A percentile compares a stretch with the other conserved stretches of the same genome.
These are phyloP conservation scores for Nebria brevicollis DNA, from an alignment of 2,888 invertebrate genomes.

Conservation along the genomic window DNA sequence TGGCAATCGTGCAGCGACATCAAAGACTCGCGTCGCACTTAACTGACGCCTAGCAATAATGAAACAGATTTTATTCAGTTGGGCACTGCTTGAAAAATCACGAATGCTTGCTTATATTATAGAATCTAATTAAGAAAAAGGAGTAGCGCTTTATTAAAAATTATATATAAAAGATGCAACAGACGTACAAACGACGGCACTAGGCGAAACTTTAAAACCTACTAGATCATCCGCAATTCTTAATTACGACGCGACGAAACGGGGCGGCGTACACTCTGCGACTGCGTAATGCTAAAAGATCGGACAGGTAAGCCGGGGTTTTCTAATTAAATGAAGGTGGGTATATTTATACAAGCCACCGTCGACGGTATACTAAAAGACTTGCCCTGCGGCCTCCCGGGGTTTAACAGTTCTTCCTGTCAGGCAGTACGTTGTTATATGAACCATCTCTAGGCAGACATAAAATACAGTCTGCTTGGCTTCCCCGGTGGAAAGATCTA, in stretches of 20 bases:
- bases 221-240: conserved; percentile 40
- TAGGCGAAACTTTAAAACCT: conserved; percentile 28
- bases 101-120: background rate
- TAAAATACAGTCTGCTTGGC: conserved; percentile 42
- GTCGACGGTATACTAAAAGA: conserved; percentile 29
- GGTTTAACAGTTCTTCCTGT: conserved; percentile 28
- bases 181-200: background rate
- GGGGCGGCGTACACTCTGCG: conserved; percentile 8
- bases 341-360: conserved; percentile 6
- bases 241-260: conserved; percentile 25
- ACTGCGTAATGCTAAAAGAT: background rate
- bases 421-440: conserved; percentile 35
- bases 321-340: conserved; percentile 45
- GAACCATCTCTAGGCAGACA: conserved; percentile 44
- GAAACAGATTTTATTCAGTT: conserved; percentile 30
- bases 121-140: conserved; percentile 29
- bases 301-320: conserved; percentile 30
- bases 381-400: conserved; percentile 22
- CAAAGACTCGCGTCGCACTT: conserved; percentile 13
- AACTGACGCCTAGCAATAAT: conserved; percentile 9
- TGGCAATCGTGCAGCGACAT: conserved; percentile 35
- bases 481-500: conserved; percentile 38
- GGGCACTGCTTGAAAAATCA: conserved; percentile 13
- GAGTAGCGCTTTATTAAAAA: conserved; percentile 32
- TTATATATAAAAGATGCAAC: conserved; percentile 13